phyloP scores from a whole-genome alignment of 2,888 invertebrate genomes.

The Heteropelma amictum region DNA sequence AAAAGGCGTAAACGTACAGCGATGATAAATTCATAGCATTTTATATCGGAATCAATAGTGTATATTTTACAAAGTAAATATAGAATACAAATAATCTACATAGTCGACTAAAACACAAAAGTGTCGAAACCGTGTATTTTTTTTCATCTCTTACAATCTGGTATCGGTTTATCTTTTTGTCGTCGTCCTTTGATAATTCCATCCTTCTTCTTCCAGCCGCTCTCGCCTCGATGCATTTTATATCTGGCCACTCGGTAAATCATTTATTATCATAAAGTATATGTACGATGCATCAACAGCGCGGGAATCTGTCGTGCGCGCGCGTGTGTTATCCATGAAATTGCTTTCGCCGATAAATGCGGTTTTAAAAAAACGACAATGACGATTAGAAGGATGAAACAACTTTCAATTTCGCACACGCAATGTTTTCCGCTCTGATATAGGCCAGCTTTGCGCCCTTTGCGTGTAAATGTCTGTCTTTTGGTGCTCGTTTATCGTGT shows the following conservation, averaged over 20 bases:
- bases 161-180: constrained; percentile 6
- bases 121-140: constrained; percentile 65
- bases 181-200: not conserved
- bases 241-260: constrained; percentile 67
- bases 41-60: constrained; percentile 67
- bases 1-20: too few species aligned
- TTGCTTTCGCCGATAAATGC: too few species aligned
- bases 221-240: constrained; percentile 50
- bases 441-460: too few species aligned
- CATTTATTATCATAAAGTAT: constrained; percentile 70
- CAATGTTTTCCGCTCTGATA: too few species aligned
- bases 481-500: too few species aligned
- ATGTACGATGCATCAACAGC: constrained; percentile 75
- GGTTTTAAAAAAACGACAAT: too few species aligned
- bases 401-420: constrained; percentile 28
- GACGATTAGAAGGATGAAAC: too few species aligned
- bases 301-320: constrained; percentile 36
- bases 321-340: constrained; percentile 10
- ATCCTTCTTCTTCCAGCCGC: constrained; percentile 41
- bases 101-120: constrained; percentile 75
- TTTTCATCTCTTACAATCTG: constrained; percentile 37
- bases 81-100: constrained; percentile 77
- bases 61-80: constrained; percentile 78
- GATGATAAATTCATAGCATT: too few species aligned
- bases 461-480: too few species aligned